These are phyloP conservation scores for Monoplex corrugatus DNA, from an alignment of 2,888 invertebrate genomes.

Conservation along the genomic window DNA sequence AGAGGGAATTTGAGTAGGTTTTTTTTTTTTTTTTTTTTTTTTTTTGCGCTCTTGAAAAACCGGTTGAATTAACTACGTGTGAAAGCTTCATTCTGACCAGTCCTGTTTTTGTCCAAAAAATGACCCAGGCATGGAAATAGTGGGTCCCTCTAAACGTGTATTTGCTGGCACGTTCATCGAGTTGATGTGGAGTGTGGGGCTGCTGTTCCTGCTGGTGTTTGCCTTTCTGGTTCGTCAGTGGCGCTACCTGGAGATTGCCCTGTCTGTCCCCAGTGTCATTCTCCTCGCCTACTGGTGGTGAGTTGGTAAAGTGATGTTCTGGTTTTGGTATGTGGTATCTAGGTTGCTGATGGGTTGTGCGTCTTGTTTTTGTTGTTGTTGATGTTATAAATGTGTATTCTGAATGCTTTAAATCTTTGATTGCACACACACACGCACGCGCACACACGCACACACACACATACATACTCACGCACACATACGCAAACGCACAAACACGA, in stretches of 20 bases:
- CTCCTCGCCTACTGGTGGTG: slow-evolving; percentile 80
- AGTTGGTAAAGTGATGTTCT: slow-evolving; percentile 28
- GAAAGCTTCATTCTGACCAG: too few species aligned
- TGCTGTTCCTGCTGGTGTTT: slow-evolving; percentile 60
- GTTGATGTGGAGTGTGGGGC: slow-evolving; percentile 62
- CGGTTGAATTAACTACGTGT: too few species aligned
- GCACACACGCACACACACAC: too few species aligned
- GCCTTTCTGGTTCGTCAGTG: slow-evolving; percentile 68
- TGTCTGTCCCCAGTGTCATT: slow-evolving; percentile 62
- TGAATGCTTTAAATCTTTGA: too few species aligned
- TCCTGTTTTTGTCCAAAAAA: too few species aligned
- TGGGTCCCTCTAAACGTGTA: slow-evolving; percentile 48
- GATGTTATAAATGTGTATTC: too few species aligned
- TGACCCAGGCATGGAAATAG: slow-evolving; percentile 51
- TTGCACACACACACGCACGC: too few species aligned
- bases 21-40: background rate
- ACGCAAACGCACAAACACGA: too few species aligned
- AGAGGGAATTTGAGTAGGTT: background rate
- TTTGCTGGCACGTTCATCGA: slow-evolving; percentile 42
- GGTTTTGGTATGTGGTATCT: background rate
- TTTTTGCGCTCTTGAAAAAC: background rate
- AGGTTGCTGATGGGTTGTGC: too few species aligned
- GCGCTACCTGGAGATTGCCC: slow-evolving; percentile 64
- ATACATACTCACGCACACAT: too few species aligned
- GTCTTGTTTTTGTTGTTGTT: too few species aligned